Base-by-base conservation (phyloP, 2,888 invertebrate species). In the Drosophila pseudotakahashii region DNA sequence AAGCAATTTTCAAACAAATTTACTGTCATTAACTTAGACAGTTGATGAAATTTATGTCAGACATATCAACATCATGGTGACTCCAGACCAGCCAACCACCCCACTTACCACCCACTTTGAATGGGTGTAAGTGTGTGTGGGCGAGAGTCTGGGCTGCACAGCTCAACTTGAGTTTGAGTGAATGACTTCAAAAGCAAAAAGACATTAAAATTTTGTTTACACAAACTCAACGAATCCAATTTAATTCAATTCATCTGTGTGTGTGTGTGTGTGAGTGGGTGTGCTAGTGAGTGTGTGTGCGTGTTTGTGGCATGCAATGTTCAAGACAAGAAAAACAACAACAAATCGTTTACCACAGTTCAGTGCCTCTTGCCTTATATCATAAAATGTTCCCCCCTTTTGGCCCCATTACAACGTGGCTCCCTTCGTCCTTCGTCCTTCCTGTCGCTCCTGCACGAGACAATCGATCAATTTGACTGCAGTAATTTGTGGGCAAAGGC, bases 41-140 rank as follows among this genome's bases (percentile, higher is more conserved):
- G 89, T 84, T 84, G 84, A 89, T 89, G 84, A 84, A 84, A 84
- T 84, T 84, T 84, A 84, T 84, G 84, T 89, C 84, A 89, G 89
- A 77, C 84, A 79, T 84, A 89, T 85, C 89, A 87, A 67, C 88
- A 84, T 87, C 79, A 81, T 74, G 77, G 72, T 52, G 58, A 52
- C 73, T 74, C 69, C 61, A 34, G 50, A 44, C 76, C 48, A 77
- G 9, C n/a, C 52, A n/a, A 30, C 30, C 52, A 16, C 7, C 45
- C 42, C 11, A 4, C 74, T 79, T 84, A 30, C 30, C 52, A 16
- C 7, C 45, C 42, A 13, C 6, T 77, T 79, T 84, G 77, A 76
- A 69, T 81, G 48, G 55, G 50, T 47, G 50, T 39, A 14, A 55
- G 62, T 80, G 75, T 60, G 54, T 71, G 47, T 34, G 34, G 37